Evolutionary conservation across 2,113 vertebrate species (phyloP), one percentile per base, ranked within the genome.

Genomic region (Sialia sialis): DNA sequence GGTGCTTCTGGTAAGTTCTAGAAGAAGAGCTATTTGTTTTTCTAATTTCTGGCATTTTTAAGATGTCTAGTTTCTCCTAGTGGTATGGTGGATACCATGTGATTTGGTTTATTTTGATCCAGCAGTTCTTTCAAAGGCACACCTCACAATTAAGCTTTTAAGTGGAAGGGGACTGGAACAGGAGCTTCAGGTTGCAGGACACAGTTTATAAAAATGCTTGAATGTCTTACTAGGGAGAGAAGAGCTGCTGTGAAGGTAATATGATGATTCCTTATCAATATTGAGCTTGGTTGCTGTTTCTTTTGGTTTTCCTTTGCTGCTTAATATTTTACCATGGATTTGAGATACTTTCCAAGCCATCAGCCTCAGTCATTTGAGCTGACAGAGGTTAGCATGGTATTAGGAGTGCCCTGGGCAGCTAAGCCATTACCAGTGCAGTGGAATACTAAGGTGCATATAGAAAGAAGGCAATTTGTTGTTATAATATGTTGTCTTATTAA

Each of bases 51-150:
- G 22, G 16, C 30, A 8, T 70, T 91, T 88, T 70, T 41, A 80
- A 41, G 72, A 41, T 63, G 82, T 52, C 16, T 59, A 13, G 16
- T 90, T 95, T 91, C 44, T 72, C 43, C 30, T 70, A 74, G 51
- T 74, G 55, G 63, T 59, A 63, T 32, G 72, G 66, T 84, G 52
- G 72, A 70, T 77, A 30, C 25, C 52, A 48, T 67, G 85, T 95
- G 88, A 93, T 93, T 69, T 29, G 64, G 27, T 96, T 93, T 90
- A 84, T 91, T 94, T 83, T 85, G 84, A 85, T 93, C 91, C 72
- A 70, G 41, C 58, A 51, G 49, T 62, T 81, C 62, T 89, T 95
- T 93, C 36, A 39, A 60, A 92, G 58, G 70, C 91, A 83, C 41
- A 76, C 92, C 70, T 89, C 2, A 18, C 54, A 87, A 70, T 91